These are phyloP conservation scores for Limonius californicus DNA, from an alignment of 1,140 invertebrate species.

Conservation along the genomic window DNA sequence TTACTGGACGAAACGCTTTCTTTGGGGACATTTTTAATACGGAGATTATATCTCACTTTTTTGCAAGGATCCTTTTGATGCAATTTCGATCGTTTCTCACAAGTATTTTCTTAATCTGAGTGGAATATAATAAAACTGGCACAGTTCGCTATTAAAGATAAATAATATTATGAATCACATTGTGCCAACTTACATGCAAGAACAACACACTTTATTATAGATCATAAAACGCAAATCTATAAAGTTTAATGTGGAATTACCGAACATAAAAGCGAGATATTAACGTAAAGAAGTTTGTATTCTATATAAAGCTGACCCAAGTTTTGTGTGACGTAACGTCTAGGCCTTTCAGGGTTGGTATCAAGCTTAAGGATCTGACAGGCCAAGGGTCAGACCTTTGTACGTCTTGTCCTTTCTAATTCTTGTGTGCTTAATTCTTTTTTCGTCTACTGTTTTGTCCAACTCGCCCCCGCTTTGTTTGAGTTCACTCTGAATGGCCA, in stretches of 20 bases:
- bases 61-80: not conserved
- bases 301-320: slow-evolving; percentile 9
- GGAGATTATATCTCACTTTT: slow-evolving; percentile 3
- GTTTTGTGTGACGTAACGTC: slow-evolving; percentile 7
- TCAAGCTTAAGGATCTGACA: slow-evolving; percentile 12
- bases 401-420: slow-evolving; percentile 16
- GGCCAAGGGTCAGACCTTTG: slow-evolving; percentile 18
- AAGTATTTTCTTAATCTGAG: too few relatives aligned
- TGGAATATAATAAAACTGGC: not conserved
- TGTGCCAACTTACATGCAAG: not conserved
- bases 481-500: not conserved
- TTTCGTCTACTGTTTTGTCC: slow-evolving; percentile 6
- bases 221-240: not conserved
- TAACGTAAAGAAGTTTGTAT: not conserved
- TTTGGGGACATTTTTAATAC: slow-evolving; percentile 4
- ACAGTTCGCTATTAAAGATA: too few relatives aligned
- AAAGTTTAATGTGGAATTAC: not conserved
- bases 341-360: slow-evolving; percentile 7
- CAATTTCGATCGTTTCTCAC: not conserved
- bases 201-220: not conserved
- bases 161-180: too few relatives aligned
- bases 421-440: slow-evolving; percentile 1
- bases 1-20: slow-evolving; percentile 7
- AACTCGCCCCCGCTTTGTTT: slow-evolving; percentile 15
- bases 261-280: not conserved